Base-by-base conservation (phyloP, 2,888 invertebrate species). In the Euproctis similis region DNA sequence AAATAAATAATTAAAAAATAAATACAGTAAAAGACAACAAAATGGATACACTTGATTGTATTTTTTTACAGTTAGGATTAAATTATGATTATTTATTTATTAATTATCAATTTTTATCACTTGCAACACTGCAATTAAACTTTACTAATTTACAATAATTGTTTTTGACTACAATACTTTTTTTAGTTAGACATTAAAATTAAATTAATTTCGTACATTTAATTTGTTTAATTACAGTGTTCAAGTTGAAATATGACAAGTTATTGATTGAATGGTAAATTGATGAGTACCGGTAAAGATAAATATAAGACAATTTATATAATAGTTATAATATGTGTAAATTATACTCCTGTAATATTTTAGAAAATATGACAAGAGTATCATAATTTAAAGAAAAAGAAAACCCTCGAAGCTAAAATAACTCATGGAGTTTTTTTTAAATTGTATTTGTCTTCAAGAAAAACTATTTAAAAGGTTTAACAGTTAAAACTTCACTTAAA, bases 1-100 rank as follows among this genome's bases (percentile, higher is more conserved):
- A 50, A 45, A 53, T 46, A 42, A 49, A 54, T 49, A 50, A 38
- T 21, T 24, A 18, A 24, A 31, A 24, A 46, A 49, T 49, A 49
- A 49, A 44, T 48, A 47, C 16, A 33, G 17, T 9, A 38, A 27
- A 36, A n/a, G n/a, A n/a, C 20, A 31, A 6, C 20, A 23, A 36
- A 29, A 43, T 46, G 30, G 43, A 36, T 29, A 30, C 13, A 43
- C 50, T 47, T 45, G 37, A 23, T 40, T 47, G 50, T 12, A 24
- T 20, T 28, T 39, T 42, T 39, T 34, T 42, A 37, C 32, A 46
- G 31, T 26, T 31, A 34, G 24, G 34, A 34, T 29, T 29, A 30
- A 19, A 12, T 26, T 30, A 24, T 34, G 32, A 7, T 26, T 24
- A 31, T 27, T 33, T 36, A 28, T 34, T 31, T 31, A n/a, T n/a